phyloP scores from a whole-genome alignment of 2,113 vertebrate species.

The Myotis davidii region DNA sequence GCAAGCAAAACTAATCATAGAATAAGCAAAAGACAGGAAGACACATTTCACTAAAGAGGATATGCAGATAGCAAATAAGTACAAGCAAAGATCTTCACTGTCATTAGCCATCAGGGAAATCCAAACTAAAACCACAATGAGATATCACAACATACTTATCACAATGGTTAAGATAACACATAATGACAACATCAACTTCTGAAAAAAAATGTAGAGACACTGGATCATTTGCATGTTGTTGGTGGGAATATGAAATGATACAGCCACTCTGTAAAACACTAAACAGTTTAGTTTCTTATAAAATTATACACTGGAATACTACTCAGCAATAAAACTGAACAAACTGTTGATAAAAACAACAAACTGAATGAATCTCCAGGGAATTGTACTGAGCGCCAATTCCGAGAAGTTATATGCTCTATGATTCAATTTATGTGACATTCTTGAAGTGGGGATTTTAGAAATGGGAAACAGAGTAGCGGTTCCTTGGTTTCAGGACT shows the following conservation, averaged over 20 bases:
- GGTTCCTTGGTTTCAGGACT: background rate
- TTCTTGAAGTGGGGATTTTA: background rate
- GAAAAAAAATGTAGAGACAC: background rate
- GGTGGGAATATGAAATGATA: background rate
- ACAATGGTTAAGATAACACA: background rate
- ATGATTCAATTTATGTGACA: background rate
- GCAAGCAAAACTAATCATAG: background rate
- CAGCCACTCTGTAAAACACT: background rate
- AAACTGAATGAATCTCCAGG: background rate
- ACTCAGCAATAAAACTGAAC: background rate
- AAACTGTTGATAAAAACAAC: background rate
- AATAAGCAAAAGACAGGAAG: background rate
- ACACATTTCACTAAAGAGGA: background rate
- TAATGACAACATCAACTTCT: background rate
- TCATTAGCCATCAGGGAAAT: background rate
- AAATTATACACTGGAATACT: background rate
- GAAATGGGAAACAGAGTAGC: background rate
- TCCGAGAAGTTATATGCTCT: background rate
- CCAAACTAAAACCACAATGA: background rate
- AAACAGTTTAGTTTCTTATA: background rate
- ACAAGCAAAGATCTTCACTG: background rate
- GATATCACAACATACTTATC: background rate
- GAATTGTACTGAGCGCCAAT: background rate
- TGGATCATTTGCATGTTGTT: background rate
- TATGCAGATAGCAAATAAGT: background rate